Evolutionary conservation across 2,888 invertebrate genomes (phyloP), one percentile per base, ranked within the genome.

Genomic region (Tipula lateralis): DNA sequence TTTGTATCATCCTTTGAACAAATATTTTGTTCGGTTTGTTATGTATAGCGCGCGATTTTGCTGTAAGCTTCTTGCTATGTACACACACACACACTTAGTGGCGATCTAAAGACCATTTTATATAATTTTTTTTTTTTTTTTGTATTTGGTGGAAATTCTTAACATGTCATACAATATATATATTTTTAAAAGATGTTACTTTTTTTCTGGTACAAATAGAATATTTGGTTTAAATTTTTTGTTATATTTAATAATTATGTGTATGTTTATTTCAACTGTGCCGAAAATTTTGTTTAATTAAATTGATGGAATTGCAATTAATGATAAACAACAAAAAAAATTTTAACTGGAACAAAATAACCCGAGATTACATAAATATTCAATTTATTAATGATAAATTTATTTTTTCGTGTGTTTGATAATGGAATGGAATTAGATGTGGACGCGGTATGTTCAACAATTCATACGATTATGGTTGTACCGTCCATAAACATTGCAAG

Each of bases 241-340:
- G 19, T 66, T 66, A 66, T 66, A 66, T n/a, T n/a, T n/a, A n/a
- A n/a, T 66, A 24, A 66, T 66, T 66, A 66, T 66, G 19, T 66
- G 66, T 66, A 66, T 66, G 66, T 66, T 66, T 24, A 66, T 66
- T 66, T 66, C 66, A 66, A 66, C 66, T 66, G 66, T 66, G 66
- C 66, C 66, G 66, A 66, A 66, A 66, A 66, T 66, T 66, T 66
- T 66, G 66, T 66, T 66, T 66, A 66, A 66, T 66, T 66, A 66
- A 66, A 66, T 66, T 66, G 66, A 66, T 66, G 66, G 66, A 66
- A 66, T 66, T 66, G 66, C 66, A 66, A 66, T 66, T 66, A 66
- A 66, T 24, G 66, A 66, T 66, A 66, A 66, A 7, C 66, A 66
- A 66, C 24, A 66, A 66, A 9, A 66, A 66, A 66, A 66, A 24